Percentiles rank a stretch among this genome's conserved stretches.
phyloP scores from a whole-genome alignment of 2,797 vertebrate species.

The Hozukius guyotensis region DNA sequence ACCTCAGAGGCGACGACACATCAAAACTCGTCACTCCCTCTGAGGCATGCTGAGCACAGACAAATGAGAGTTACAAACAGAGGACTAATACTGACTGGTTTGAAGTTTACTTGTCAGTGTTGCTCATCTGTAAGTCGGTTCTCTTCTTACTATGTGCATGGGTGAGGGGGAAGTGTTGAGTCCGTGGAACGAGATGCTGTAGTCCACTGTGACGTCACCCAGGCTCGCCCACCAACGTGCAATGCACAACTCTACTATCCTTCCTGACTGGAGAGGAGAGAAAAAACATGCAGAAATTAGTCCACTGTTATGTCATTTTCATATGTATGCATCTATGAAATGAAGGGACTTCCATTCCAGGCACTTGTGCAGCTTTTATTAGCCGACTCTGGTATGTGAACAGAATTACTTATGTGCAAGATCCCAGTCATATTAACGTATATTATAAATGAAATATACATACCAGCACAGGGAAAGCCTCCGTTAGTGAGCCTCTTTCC shows the following conservation, averaged over 20 bases:
- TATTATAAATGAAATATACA: neutral
- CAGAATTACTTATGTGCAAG: neutral
- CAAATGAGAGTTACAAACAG: neutral
- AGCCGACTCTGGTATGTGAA: neutral
- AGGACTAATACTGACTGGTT: neutral
- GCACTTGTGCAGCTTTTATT: neutral
- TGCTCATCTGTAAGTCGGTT: neutral
- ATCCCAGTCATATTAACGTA: neutral
- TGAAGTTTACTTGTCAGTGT: neutral
- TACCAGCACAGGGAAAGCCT: constrained; percentile 97
- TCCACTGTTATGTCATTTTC: neutral
- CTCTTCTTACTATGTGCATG: constrained; percentile 91
- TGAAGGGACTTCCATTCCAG: neutral
- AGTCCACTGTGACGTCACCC: constrained; percentile 94
- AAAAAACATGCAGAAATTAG: constrained; percentile 3
- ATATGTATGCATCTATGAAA: neutral
- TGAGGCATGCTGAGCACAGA: constrained; percentile 88
- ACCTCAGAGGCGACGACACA: constrained; percentile 90
- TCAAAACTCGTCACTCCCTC: constrained; percentile 95
- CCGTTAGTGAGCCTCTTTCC: constrained; percentile 93
- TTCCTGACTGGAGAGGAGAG: constrained; percentile 85
- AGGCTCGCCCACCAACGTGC: constrained; percentile 99
- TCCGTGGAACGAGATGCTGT: constrained; percentile 94
- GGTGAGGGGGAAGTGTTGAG: constrained; percentile 88
- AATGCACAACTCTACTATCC: constrained; percentile 94